Conservation (phyloP, 2,113 vertebrate genomes). For the Campylorhamphus procurvoides region DNA sequence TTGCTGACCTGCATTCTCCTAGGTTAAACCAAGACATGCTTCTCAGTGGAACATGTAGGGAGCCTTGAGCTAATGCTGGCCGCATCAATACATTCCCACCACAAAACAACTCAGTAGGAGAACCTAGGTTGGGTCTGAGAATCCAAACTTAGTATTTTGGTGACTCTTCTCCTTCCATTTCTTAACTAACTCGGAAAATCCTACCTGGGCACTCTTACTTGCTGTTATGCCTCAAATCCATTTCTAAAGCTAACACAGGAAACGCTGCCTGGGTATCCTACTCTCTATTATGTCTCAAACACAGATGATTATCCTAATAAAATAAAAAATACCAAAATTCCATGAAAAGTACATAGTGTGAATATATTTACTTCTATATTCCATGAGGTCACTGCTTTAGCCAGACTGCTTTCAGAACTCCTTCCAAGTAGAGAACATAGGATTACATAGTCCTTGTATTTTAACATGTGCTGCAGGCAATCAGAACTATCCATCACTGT, state of each 20-base stretch:
- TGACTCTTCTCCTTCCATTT: not conserved
- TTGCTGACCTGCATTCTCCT: not conserved
- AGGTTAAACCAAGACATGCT: accelerated
- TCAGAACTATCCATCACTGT: not conserved
- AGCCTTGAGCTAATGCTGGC: not conserved
- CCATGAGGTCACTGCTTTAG: not conserved
- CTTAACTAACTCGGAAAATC: not conserved
- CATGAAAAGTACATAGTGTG: not conserved
- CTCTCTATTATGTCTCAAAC: not conserved
- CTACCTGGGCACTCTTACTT: not conserved
- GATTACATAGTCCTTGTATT: not conserved
- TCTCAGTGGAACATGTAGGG: not conserved
- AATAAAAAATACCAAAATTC: not conserved
- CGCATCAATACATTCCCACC: not conserved
- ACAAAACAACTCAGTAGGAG: not conserved
- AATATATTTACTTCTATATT: not conserved
- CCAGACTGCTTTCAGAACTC: not conserved
- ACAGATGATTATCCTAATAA: not conserved
- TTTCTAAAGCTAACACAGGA: not conserved
- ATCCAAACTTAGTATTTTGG: not conserved
- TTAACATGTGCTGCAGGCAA: not conserved
- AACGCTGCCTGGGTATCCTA: not conserved
- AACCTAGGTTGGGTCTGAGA: not conserved
- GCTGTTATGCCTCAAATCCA: not conserved
- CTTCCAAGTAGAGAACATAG: not conserved